Evolutionary conservation across 1,140 invertebrate genomes (phyloP), one percentile per base, ranked within the genome.

Genomic region (Zaprionus kolodkinae): DNA sequence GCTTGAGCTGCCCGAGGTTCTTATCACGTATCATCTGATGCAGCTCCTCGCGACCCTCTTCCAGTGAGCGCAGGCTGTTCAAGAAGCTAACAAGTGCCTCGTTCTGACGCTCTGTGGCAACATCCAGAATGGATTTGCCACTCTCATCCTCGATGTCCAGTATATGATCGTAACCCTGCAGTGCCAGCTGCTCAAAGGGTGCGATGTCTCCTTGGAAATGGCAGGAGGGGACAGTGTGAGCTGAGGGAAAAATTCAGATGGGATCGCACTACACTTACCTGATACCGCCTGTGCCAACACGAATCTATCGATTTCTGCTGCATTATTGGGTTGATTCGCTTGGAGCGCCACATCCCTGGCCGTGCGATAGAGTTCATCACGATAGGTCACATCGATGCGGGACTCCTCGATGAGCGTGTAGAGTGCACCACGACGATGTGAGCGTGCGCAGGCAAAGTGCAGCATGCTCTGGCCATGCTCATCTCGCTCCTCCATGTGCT

Each of bases 151-250:
- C 93, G 0, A 97, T 93, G 78, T 97, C 96, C n/a, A 97, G 87
- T 40, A 98, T 96, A 76, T 97, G 96, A 88, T 97, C 96, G 84
- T 98, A 98, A 3, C 97, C 97, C 93, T 97, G 96, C 13, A 97
- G 79, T 3, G 97, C 82, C 10, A 98, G 92, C 75, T 97, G 95
- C 65, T 96, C 95, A 40, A 98, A 93, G 88, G 95, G 96, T 50
- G 96, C 96, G 1, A 94, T 94, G 76, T 97, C 95, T 9, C 96
- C 96, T 97, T 1, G 3, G 27, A 3, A 30, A 21, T 21, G 27
- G 27, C 12, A 40, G 38, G 6, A 1, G 3, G 0, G n/a, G 15
- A 50, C 4, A 50, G 10, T 21, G 6, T 17, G 0, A 25, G 45
- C 10, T 25, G 45, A 1, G 1, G 4, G 17, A 0, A 21, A 21